A percentile compares a stretch with the other conserved stretches of the same genome.
These are phyloP conservation scores for Brevimyrus niger DNA, from an alignment of 2,113 vertebrate species.

Conservation along the genomic window DNA sequence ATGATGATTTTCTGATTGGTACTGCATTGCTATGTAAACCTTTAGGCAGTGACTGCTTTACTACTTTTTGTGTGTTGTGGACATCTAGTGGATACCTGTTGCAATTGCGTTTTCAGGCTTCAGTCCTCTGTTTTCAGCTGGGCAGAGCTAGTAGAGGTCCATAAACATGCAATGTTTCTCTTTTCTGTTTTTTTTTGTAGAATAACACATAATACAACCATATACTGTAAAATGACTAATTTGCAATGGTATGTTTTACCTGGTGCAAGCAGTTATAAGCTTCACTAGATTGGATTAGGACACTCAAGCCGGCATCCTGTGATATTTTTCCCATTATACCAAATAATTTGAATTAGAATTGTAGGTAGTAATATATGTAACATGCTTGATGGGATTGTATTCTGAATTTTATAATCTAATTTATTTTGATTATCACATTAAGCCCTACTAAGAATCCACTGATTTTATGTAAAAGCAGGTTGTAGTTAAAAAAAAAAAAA, in stretches of 20 bases:
- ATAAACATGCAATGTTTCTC: constrained; percentile 19
- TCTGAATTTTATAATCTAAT: not conserved
- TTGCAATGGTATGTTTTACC: constrained; percentile 46
- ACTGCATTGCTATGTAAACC: constrained; percentile 25
- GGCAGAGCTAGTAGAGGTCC: constrained; percentile 13
- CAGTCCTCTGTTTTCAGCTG: not conserved
- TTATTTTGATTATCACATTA: constrained; percentile 25
- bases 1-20: constrained; percentile 40
- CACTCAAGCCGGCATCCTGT: constrained; percentile 37
- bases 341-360: constrained; percentile 38
- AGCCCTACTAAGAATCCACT: constrained; percentile 24
- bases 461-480: not conserved
- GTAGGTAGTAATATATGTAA: constrained; percentile 20
- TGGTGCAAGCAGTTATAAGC: constrained; percentile 51
- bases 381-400: not conserved
- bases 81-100: constrained; percentile 46
- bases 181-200: constrained; percentile 9
- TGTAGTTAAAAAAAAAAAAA: not conserved
- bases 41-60: not conserved
- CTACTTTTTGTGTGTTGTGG: constrained; percentile 9
- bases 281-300: constrained; percentile 26
- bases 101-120: constrained; percentile 36
- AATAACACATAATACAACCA: constrained; percentile 45
- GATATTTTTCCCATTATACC: constrained; percentile 26
- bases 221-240: constrained; percentile 45